Evolutionary conservation across 1,140 invertebrate genomes (phyloP).

Genomic region (Hylyphantes graminicola): DNA sequence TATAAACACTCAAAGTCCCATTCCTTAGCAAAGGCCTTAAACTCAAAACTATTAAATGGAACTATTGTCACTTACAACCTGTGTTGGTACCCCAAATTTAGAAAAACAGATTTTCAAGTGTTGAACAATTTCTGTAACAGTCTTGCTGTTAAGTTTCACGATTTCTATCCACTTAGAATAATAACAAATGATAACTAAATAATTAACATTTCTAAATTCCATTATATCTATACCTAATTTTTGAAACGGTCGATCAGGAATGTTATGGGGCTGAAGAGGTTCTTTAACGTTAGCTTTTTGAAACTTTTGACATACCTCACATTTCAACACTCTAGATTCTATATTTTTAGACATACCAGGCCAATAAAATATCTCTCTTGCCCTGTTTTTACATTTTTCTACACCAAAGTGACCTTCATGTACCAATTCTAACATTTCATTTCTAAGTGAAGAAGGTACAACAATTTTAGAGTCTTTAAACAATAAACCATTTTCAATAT

Average conservation of each 20-base stretch:
- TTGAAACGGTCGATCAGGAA: slow-evolving; percentile 2
- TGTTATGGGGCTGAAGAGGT: slow-evolving; percentile 14
- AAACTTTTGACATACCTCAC: slow-evolving; percentile 31
- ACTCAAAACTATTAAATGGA: slow-evolving; percentile 16
- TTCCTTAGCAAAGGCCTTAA: not conserved
- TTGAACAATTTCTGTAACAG: not conserved
- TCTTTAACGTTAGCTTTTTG: not conserved
- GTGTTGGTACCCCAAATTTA: slow-evolving; percentile 6
- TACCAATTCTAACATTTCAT: slow-evolving; percentile 64
- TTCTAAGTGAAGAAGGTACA: slow-evolving; percentile 63
- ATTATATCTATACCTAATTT: slow-evolving; percentile 24
- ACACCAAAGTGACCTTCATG: slow-evolving; percentile 66
- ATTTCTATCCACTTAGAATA: slow-evolving; percentile 35
- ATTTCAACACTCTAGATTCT: slow-evolving; percentile 4
- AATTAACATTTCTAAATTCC: not conserved
- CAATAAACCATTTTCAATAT: slow-evolving; percentile 63
- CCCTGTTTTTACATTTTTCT: slow-evolving; percentile 38
- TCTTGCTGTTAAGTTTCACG: not conserved
- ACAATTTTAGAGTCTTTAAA: slow-evolving; percentile 64
- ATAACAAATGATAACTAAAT: slow-evolving; percentile 6
- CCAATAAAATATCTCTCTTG: slow-evolving; percentile 23
- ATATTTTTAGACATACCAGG: not conserved
- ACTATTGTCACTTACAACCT: slow-evolving; percentile 11
- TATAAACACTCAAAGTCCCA: slow-evolving; percentile 23
- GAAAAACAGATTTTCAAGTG: slow-evolving; percentile 8